Conservation (phyloP, 1,140 invertebrate genomes). For the Penaeus vannamei region DNA sequence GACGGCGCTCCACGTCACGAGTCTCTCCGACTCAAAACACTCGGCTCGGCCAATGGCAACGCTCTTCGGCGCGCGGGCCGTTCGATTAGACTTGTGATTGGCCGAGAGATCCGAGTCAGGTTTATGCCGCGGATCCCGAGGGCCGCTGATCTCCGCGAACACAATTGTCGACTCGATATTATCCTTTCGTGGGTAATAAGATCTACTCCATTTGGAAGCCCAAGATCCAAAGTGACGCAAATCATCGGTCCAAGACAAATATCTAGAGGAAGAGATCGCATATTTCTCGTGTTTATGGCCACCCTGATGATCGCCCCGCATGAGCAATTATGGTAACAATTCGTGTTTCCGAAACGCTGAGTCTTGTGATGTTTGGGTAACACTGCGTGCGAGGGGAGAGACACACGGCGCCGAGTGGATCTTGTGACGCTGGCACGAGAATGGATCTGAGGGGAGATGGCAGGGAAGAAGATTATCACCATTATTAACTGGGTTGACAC, state of each 20-base stretch:
- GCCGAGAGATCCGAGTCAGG: constrained; percentile 43
- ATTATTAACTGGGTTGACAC: too few species aligned
- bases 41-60: constrained; percentile 29
- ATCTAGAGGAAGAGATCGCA: constrained; percentile 54
- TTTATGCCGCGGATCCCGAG: not conserved
- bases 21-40: not conserved
- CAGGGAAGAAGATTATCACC: not conserved
- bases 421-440: not conserved
- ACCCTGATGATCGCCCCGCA: constrained; percentile 42
- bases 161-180: constrained; percentile 63
- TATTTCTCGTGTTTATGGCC: constrained; percentile 60
- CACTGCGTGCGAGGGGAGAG: constrained; percentile 7
- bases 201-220: constrained; percentile 64
- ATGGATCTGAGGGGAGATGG: not conserved
- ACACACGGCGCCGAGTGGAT: not conserved
- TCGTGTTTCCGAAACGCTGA: constrained; percentile 32
- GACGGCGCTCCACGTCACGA: not conserved
- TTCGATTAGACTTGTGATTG: constrained; percentile 23
- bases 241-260: constrained; percentile 65
- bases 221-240: constrained; percentile 64
- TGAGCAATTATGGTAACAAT: constrained; percentile 54
- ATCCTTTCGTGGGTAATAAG: constrained; percentile 64
- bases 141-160: constrained; percentile 52
- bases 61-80: not conserved
- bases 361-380: constrained; percentile 6